Conservation (phyloP, 2,797 vertebrate genomes). For the Gymnothorax reevesii region DNA sequence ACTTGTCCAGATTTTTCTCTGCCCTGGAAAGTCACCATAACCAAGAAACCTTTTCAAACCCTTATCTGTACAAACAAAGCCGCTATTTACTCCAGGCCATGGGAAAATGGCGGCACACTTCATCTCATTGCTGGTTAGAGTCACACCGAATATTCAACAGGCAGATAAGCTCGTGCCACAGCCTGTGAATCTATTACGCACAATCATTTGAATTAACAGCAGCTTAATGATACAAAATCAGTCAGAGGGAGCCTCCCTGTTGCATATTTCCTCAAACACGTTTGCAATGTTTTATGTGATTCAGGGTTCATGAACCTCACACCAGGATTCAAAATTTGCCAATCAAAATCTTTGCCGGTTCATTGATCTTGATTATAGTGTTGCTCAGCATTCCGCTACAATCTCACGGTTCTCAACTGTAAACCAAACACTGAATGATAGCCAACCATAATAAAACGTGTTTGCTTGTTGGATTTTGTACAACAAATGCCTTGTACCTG, state of each 20-base stretch:
- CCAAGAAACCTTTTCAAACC: constrained; percentile 20
- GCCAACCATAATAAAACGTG: not conserved
- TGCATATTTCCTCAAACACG: not conserved
- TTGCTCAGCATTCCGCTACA: not conserved
- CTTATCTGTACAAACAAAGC: constrained; percentile 17
- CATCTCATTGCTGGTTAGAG: not conserved
- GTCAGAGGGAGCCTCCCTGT: not conserved
- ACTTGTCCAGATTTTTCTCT: not conserved
- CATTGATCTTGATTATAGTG: not conserved
- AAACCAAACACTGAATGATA: not conserved
- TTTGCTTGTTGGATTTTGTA: not conserved
- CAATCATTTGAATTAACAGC: constrained; percentile 13
- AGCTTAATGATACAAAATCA: not conserved
- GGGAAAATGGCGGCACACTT: not conserved
- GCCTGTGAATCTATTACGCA: not conserved
- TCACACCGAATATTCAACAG: constrained; percentile 7
- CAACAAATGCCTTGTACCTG: not conserved
- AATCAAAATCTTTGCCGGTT: not conserved
- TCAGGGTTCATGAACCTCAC: not conserved
- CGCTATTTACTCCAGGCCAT: not conserved
- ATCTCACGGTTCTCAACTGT: constrained; percentile 1
- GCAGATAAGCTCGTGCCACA: not conserved
- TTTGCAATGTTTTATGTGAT: not conserved
- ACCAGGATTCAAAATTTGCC: not conserved
- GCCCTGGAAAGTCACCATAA: constrained; percentile 9